These are phyloP conservation scores for Luperina testacea DNA, from an alignment of 2,888 invertebrate species.

Conservation along the genomic window DNA sequence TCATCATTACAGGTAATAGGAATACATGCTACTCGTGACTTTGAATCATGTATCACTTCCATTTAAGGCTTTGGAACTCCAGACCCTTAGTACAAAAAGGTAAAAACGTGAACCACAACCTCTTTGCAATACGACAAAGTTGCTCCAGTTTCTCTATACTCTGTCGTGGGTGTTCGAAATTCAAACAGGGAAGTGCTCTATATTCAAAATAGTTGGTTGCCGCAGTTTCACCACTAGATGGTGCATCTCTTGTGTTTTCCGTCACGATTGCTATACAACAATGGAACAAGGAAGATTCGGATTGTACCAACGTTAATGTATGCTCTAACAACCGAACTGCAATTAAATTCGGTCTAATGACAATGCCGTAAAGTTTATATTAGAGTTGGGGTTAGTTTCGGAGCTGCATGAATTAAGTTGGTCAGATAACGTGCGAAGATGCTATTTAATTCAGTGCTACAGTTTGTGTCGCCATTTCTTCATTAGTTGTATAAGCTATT, in stretches of 20 bases:
- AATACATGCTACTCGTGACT: conserved; percentile 23
- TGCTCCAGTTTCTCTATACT: conserved; percentile 35
- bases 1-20: background rate
- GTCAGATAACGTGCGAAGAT: conserved; percentile 71
- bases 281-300: conserved; percentile 76
- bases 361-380: conserved; percentile 40
- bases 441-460: conserved; percentile 62
- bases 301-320: conserved; percentile 46
- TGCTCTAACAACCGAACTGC: conserved; percentile 18
- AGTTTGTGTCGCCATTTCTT: conserved; percentile 69
- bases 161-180: conserved; percentile 53
- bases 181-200: conserved; percentile 69
- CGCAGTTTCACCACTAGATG: conserved; percentile 70
- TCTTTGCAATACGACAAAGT: conserved; percentile 12
- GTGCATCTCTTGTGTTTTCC: conserved; percentile 73
- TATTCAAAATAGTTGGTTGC: conserved; percentile 69
- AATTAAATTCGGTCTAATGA: conserved; percentile 46
- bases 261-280: conserved; percentile 78
- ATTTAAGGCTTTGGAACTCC: background rate
- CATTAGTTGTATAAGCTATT: conserved; percentile 70
- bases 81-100: background rate
- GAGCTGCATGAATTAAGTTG: conserved; percentile 36
- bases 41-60: conserved; percentile 21
- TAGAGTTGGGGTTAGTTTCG: conserved; percentile 24
- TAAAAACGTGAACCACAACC: conserved; percentile 33